Evolutionary conservation across 2,888 invertebrate species (phyloP), one percentile per base, ranked within the genome.

Genomic region (Coelinius sp.): DNA sequence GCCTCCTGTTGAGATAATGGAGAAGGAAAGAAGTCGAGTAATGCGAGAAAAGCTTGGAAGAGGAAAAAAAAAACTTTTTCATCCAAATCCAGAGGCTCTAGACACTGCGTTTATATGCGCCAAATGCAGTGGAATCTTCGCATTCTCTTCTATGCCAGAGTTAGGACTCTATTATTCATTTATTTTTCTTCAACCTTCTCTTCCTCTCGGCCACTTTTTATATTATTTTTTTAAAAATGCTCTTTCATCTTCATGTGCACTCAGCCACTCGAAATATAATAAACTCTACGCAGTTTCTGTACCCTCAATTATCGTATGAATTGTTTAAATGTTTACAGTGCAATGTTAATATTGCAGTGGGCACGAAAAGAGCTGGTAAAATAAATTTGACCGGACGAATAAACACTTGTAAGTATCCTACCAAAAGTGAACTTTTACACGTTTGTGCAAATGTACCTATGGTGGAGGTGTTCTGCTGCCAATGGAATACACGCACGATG

Each of bases 1-100:
- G 65, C 71, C 71, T 69, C 63, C 31, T 52, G 59, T 31, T 59
- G 59, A 59, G 59, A 59, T 35, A 59, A 59, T 59, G 31, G 59
- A 68, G 35, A 27, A 14, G 22, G 10, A 59, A 27, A 59, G 14
- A 59, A 35, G n/a, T n/a, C n/a, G n/a, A n/a, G n/a, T n/a, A n/a
- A n/a, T n/a, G n/a, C n/a, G n/a, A n/a, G n/a, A n/a, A n/a, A n/a
- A n/a, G n/a, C n/a, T n/a, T n/a, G n/a, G n/a, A n/a, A n/a, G 35
- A 27, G 17, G 22, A 17, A 59, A 27, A 59, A 31, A 59, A 35
- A 59, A 59, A 59, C 35, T 59, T 59, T 31, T 31, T 59, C 59
- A 35, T 35, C 59, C 59, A 59, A 59, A 59, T 59, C 59, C 59
- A 22, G 31, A 59, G 59, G 59, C 59, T 59, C 31, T 59, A 35